A percentile compares a stretch with the other conserved stretches of the same genome.
These are phyloP conservation scores for rat (Rattus norvegicus) DNA, from an alignment of 2,113 vertebrate genomes.

Conservation along the genomic window GRCr8 NC_086021.1:125642501-125643000, in stretches of 20 bases:
- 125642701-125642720: background rate
- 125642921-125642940: slow-evolving; percentile 20
- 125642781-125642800: slow-evolving; percentile 53
- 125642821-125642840: slow-evolving; percentile 30
- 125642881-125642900: slow-evolving; percentile 18
- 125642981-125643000: background rate
- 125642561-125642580: slow-evolving; percentile 56
- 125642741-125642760: slow-evolving; percentile 42
- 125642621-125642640: slow-evolving; percentile 60
- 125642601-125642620: slow-evolving; percentile 47
- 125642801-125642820: slow-evolving; percentile 65
- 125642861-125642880: slow-evolving; percentile 23
- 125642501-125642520: background rate
- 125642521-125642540: background rate
- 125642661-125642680: slow-evolving; percentile 38
- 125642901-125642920: slow-evolving; percentile 41
- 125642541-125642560: background rate
- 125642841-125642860: slow-evolving; percentile 63
- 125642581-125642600: slow-evolving; percentile 22
- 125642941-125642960: slow-evolving; percentile 17
- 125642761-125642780: slow-evolving; percentile 62
- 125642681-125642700: slow-evolving; percentile 20
- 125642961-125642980: slow-evolving; percentile 8
- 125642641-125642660: slow-evolving; percentile 7
- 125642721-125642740: slow-evolving; percentile 45